A percentile compares a stretch with the other conserved stretches of the same genome.
Conservation (phyloP, 1,140 invertebrate species). For the Drosophila malerkotliana region DNA sequence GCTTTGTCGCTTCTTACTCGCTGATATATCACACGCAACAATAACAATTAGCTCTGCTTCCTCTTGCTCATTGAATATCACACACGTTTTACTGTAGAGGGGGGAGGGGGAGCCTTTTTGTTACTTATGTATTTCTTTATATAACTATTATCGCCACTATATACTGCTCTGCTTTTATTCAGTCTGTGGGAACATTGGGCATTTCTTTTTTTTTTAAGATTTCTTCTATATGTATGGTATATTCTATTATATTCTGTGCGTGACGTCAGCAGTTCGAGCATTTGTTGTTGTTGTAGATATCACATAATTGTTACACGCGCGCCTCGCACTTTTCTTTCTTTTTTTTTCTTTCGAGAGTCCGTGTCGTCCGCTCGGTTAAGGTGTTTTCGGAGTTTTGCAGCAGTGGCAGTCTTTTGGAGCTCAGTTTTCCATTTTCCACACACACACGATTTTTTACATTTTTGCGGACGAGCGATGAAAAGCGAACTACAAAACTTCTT, state of each 20-base stretch:
- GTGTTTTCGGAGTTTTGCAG: slow-evolving; percentile 46
- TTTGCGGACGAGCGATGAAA: slow-evolving; percentile 49
- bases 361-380: not conserved
- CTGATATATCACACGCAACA: slow-evolving; percentile 48
- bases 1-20: slow-evolving; percentile 22
- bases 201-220: slow-evolving; percentile 18
- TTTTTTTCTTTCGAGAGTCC: not conserved
- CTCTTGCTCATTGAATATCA: slow-evolving; percentile 73
- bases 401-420: slow-evolving; percentile 44
- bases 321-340: slow-evolving; percentile 30
- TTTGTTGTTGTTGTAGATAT: slow-evolving; percentile 66
- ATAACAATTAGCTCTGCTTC: slow-evolving; percentile 42
- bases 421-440: slow-evolving; percentile 38
- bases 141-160: not conserved
- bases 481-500: slow-evolving; percentile 58
- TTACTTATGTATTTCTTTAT: not conserved
- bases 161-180: slow-evolving; percentile 6
- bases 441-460: slow-evolving; percentile 61
- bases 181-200: slow-evolving; percentile 26
- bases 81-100: slow-evolving; percentile 78
- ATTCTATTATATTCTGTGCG: slow-evolving; percentile 42
- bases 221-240: slow-evolving; percentile 32
- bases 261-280: slow-evolving; percentile 74
- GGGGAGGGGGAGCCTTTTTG: slow-evolving; percentile 31
- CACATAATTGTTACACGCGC: slow-evolving; percentile 74